Base-by-base conservation (phyloP, 23 tunicate species). In the Clavelina lepadiformis region DNA sequence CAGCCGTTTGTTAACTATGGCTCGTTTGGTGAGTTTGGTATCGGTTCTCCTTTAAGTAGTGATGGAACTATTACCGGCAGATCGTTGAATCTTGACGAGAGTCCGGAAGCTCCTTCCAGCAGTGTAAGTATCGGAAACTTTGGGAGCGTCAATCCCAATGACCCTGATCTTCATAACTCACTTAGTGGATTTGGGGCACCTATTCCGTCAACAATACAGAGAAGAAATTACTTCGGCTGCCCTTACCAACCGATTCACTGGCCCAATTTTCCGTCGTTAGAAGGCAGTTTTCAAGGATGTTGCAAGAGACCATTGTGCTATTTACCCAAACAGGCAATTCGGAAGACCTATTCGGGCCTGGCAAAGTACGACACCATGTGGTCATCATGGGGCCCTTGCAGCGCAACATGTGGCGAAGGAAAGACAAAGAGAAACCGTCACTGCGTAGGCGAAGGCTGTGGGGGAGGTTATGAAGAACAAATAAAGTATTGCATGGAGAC, bases 381-480 rank as follows among this genome's bases (percentile, higher is more conserved):
- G 67, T 45, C 24, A 23, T 23, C 3, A 3, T 61, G 46, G 46
- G 34, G 46, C 23, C 15, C 28, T 18, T 61, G 67, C 67, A 33
- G 46, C 3, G 30, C n/a, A 24, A 66, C 72, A 15, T 66, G 80
- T 7, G 26, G 20, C 15, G 63, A 52, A 34, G 80, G 80, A 28
- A 5, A 11, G 7, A 51, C 51, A 49, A 75, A 23, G 28, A 58
- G 78, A 31, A 45, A 28, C 1, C 56, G 68, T 1, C 28, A 19
- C 6, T 72, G 78, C 51, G 57, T 72, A 44, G 6, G 26, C 30
- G 50, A 41, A n/a, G 3, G 31, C 50, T 44, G 44, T 15, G 35
- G 45, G 15, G 33, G 22, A 6, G 38, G 28, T 8, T 24, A 1
- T n/a, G n/a, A 1, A 5, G 57, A 38, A 28, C 46, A 69, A 69